Evolutionary conservation across 2,797 vertebrate species (phyloP).

Genomic region (Notoglanidium macrostoma): DNA sequence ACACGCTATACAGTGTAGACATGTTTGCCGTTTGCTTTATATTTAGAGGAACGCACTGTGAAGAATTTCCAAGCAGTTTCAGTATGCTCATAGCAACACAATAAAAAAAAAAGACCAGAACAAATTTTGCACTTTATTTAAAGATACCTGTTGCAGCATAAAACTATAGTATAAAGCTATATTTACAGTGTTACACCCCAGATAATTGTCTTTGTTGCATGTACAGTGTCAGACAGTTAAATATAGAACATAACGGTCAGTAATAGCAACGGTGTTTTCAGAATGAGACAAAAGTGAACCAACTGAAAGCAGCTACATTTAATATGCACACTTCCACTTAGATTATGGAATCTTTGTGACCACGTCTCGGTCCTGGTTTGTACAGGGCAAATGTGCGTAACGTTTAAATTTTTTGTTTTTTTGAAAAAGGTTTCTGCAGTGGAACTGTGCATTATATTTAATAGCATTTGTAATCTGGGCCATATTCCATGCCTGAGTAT

Average conservation of each 20-base stretch:
- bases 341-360: neutral
- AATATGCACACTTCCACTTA: neutral
- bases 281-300: neutral
- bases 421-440: neutral
- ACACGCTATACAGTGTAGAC: neutral
- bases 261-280: neutral
- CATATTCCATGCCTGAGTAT: neutral
- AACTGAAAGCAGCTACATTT: neutral
- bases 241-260: no score
- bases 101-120: neutral
- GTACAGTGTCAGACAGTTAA: neutral
- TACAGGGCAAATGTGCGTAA: neutral
- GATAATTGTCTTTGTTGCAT: neutral
- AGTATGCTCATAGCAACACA: neutral
- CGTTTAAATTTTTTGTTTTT: neutral
- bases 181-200: neutral
- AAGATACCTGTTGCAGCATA: neutral
- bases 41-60: neutral
- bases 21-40: neutral
- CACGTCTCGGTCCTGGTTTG: neutral
- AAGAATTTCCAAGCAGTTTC: neutral
- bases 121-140: neutral
- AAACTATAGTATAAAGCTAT: neutral
- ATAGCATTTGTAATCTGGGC: neutral
- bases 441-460: neutral